Percentiles rank a stretch among this genome's conserved stretches.
Conservation (phyloP, 1,140 invertebrate species). For the Cherax destructor region DNA sequence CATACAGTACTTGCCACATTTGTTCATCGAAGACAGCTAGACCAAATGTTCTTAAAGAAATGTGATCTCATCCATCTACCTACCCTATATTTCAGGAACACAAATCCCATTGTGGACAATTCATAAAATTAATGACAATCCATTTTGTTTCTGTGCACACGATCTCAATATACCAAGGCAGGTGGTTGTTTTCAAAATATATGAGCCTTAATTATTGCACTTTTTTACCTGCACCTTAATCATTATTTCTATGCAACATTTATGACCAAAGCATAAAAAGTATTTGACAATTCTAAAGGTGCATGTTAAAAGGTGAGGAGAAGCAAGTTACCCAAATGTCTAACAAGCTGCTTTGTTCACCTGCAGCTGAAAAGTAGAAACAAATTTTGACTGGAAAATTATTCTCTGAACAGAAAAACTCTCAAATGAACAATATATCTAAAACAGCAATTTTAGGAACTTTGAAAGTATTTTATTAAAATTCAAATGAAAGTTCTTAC, state of each 20-base stretch:
- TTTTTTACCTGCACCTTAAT: background rate
- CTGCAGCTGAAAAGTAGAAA: constrained; percentile 28
- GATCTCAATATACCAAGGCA: background rate
- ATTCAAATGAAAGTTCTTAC: background rate
- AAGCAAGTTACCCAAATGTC: background rate
- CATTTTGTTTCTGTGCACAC: background rate
- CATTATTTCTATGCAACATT: background rate
- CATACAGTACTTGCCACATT: too few species aligned
- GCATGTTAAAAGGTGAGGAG: constrained; percentile 14
- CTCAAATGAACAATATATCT: too few species aligned
- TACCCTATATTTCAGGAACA: too few species aligned
- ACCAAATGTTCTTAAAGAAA: too few species aligned
- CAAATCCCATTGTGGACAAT: too few species aligned
- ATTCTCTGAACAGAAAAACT: background rate
- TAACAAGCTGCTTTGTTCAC: constrained; percentile 34
- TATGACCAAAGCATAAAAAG: constrained; percentile 3
- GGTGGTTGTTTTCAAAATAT: background rate
- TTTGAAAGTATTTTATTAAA: too few species aligned
- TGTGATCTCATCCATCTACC: too few species aligned
- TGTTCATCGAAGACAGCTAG: too few species aligned
- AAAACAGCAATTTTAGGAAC: too few species aligned
- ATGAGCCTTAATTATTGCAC: background rate
- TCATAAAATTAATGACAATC: background rate
- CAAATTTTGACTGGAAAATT: constrained; percentile 22
- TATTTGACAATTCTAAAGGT: background rate